A percentile compares a stretch with the other conserved stretches of the same genome.
These are phyloP conservation scores for Hiodon tergisus DNA, from an alignment of 2,113 vertebrate genomes.

Conservation along the genomic window DNA sequence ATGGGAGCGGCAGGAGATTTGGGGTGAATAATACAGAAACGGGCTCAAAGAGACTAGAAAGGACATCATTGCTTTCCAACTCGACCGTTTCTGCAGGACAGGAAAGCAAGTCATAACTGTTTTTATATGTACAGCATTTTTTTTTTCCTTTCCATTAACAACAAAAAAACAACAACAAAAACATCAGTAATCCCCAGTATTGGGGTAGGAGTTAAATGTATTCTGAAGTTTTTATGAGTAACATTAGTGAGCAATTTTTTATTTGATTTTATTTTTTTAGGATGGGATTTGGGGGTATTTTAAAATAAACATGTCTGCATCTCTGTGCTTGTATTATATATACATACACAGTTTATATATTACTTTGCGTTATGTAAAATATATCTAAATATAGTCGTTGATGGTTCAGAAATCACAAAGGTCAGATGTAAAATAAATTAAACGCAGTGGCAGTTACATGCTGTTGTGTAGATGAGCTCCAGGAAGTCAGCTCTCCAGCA, in stretches of 20 bases:
- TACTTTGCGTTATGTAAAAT: conserved; percentile 67
- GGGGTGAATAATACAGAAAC: not conserved
- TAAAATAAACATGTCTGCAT: conserved; percentile 53
- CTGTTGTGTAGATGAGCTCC: conserved; percentile 41
- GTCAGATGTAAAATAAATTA: conserved; percentile 39
- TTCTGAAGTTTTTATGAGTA: not conserved
- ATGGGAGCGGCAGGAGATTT: conserved; percentile 64
- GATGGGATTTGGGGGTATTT: conserved; percentile 19
- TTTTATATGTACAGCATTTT: not conserved
- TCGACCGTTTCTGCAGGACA: not conserved
- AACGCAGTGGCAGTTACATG: conserved; percentile 57
- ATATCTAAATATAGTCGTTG: conserved; percentile 12
- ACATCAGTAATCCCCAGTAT: too few species aligned
- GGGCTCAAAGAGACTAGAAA: not conserved
- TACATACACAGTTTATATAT: conserved; percentile 69
- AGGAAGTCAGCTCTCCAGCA: conserved; percentile 18
- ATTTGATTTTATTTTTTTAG: conserved; percentile 23
- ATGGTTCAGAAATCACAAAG: conserved; percentile 1
- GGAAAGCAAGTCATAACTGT: not conserved
- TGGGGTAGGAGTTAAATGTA: not conserved
- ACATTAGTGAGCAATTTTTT: not conserved
- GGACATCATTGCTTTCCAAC: not conserved
- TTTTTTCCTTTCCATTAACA: too few species aligned
- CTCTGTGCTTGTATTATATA: conserved; percentile 66
- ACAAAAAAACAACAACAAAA: too few species aligned